Evolutionary conservation across 1,140 invertebrate genomes (phyloP).

Genomic region (Thaumatotibia leucotreta): DNA sequence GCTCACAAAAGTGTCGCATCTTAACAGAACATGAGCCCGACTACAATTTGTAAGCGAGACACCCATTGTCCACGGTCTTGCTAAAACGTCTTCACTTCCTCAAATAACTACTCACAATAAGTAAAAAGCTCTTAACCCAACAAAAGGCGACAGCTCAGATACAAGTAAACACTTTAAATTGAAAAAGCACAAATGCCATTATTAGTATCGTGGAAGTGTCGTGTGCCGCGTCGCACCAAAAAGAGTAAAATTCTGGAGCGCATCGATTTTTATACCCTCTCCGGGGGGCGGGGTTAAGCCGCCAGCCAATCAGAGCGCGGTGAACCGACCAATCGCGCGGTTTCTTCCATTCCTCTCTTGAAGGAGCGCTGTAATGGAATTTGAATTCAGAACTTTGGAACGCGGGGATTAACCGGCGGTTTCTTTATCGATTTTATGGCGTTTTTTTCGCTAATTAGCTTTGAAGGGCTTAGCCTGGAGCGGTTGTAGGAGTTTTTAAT

Average conservation of each 20-base stretch:
- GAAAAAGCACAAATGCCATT: slow-evolving; percentile 70
- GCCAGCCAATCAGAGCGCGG: slow-evolving; percentile 62
- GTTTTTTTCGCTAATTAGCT: slow-evolving; percentile 18
- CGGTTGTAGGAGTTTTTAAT: background rate
- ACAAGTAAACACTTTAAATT: slow-evolving; percentile 70
- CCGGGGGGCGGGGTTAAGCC: slow-evolving; percentile 60
- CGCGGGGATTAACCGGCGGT: slow-evolving; percentile 54
- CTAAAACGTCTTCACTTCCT: background rate
- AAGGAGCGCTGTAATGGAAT: slow-evolving; percentile 71
- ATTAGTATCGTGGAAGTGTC: slow-evolving; percentile 67
- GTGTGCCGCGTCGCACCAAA: slow-evolving; percentile 56
- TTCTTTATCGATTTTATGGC: slow-evolving; percentile 36
- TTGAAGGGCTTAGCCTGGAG: background rate
- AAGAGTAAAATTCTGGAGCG: slow-evolving; percentile 48
- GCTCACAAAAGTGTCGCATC: background rate
- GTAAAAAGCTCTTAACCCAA: slow-evolving; percentile 54
- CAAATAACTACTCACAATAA: slow-evolving; percentile 7
- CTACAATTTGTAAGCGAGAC: background rate
- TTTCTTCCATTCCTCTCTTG: slow-evolving; percentile 61
- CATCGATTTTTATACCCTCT: slow-evolving; percentile 73
- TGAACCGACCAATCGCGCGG: slow-evolving; percentile 67
- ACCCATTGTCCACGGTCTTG: background rate
- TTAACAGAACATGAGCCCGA: background rate
- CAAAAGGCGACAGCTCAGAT: slow-evolving; percentile 62
- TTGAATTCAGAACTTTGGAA: slow-evolving; percentile 58